These are phyloP conservation scores for Furcifer pardalis DNA, from an alignment of 2,797 vertebrate genomes.

Conservation along the genomic window DNA sequence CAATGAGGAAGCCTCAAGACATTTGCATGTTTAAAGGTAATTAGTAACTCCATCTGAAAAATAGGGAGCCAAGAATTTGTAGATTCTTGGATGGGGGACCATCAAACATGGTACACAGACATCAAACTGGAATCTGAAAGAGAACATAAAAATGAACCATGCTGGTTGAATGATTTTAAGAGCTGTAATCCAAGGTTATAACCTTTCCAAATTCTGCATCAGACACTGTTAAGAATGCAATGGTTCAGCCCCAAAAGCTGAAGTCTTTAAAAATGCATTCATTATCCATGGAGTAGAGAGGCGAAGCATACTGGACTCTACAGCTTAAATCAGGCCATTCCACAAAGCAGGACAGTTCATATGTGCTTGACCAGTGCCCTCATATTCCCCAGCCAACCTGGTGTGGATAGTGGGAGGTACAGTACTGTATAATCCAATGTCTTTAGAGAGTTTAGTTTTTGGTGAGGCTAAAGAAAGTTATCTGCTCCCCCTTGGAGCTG, in stretches of 20 bases:
- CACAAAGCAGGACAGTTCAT: neutral
- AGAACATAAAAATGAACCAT: too few relatives aligned
- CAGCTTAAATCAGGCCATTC: neutral
- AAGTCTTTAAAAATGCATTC: neutral
- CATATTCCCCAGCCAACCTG: neutral
- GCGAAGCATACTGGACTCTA: neutral
- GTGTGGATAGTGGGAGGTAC: neutral
- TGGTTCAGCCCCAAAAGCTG: neutral
- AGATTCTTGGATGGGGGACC: neutral
- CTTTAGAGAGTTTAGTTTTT: too few relatives aligned
- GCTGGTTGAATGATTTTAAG: too few relatives aligned
- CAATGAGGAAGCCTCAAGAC: neutral
- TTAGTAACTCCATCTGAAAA: too few relatives aligned
- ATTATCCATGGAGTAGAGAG: too few relatives aligned
- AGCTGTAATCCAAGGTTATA: too few relatives aligned
- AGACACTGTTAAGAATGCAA: neutral
- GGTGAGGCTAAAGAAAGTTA: neutral
- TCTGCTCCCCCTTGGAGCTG: neutral
- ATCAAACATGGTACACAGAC: neutral
- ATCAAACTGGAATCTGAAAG: too few relatives aligned
- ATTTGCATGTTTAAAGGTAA: neutral
- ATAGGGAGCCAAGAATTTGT: neutral
- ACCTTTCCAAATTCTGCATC: too few relatives aligned
- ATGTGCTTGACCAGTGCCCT: neutral
- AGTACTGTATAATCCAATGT: too few relatives aligned